These are phyloP conservation scores for Pelusios castaneus DNA, from an alignment of 2,113 vertebrate genomes.

Conservation along the genomic window DNA sequence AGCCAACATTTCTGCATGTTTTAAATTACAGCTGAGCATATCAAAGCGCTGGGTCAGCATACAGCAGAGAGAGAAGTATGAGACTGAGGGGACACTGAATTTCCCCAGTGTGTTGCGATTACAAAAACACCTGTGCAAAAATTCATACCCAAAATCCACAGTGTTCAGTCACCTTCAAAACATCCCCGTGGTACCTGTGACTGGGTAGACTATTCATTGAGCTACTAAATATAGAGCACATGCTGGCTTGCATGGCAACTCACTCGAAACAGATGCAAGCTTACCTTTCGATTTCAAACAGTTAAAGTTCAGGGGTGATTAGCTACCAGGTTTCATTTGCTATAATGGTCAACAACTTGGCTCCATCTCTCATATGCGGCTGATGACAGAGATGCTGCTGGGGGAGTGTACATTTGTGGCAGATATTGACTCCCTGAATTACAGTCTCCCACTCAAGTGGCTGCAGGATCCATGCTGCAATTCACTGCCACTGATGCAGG, in stretches of 20 bases:
- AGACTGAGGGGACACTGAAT: neutral
- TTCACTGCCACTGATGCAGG: neutral
- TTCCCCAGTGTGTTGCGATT: neutral
- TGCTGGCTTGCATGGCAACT: neutral
- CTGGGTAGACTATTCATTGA: neutral
- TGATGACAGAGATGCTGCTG: neutral
- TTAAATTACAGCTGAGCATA: neutral
- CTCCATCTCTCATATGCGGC: neutral
- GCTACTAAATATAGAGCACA: neutral
- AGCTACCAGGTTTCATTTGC: neutral
- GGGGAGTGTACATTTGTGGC: neutral
- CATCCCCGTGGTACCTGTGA: neutral
- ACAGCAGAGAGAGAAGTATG: neutral
- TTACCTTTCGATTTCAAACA: neutral
- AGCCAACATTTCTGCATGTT: neutral
- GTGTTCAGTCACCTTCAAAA: neutral
- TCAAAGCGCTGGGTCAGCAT: neutral
- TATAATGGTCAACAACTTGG: neutral
- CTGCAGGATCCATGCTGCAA: neutral
- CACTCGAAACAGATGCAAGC: neutral
- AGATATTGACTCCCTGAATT: neutral
- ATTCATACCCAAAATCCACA: neutral
- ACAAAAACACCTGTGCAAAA: neutral
- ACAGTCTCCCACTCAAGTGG: neutral
- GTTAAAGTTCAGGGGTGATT: neutral